Base-by-base conservation (phyloP, 2,797 vertebrate genomes). In the Calcarius lapponicus region DNA sequence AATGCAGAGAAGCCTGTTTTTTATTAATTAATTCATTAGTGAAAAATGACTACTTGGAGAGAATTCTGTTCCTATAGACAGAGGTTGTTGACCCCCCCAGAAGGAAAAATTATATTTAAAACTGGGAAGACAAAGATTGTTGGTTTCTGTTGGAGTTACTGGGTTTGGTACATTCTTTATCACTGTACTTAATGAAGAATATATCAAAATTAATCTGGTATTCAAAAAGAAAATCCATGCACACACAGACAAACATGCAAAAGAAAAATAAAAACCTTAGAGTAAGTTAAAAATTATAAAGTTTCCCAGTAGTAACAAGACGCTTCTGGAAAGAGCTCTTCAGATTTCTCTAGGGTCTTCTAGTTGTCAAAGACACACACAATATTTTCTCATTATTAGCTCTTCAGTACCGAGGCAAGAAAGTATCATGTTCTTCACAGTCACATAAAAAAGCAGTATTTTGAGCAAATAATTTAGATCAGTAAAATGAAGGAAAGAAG, bases 361-460 rank as follows among this genome's bases (percentile, higher is more conserved):
- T 93, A 91, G 93, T 96, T 97, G 96, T 92, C 95, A 95, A 95
- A 98, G 94, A 96, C 81, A 97, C 83, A 93, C 86, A 93, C 88
- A 97, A 95, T 97, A 98, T 97, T 97, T 98, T 97, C 97, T 98
- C 94, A 97, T 97, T 98, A 98, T 97, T 98, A 96, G 80, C 81
- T 96, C 93, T 96, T 97, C 92, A 90, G 93, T 80, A 94, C 90
- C 94, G 86, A 95, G 48, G 72, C 96, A 97, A 95, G 78, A 65
- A 66, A 81, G 36, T 86, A 90, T 87, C 48, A 0, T 91, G 86
- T 95, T 96, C 92, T 97, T 96, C 96, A 86, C 88, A 92, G 85
- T 93, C 90, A 95, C 75, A 89, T 36, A 50, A 97, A 95, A 89
- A 97, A 95, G 64, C 53, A 58, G 69, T 80, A 93, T 94, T 97